These are phyloP conservation scores for Sialia sialis DNA, from an alignment of 2,113 vertebrate species.

Conservation along the genomic window DNA sequence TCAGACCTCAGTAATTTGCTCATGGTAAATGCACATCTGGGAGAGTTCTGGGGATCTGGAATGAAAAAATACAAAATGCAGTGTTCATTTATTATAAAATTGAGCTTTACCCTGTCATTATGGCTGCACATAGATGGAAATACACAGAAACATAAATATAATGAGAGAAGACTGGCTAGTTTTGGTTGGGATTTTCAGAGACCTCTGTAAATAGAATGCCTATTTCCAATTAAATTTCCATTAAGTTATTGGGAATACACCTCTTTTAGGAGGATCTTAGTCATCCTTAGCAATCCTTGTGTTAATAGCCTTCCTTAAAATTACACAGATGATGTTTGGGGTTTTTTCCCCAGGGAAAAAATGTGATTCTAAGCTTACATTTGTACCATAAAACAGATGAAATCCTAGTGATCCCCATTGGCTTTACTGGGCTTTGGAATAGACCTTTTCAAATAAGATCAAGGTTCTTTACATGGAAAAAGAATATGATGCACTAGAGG, in stretches of 20 bases:
- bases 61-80: not conserved
- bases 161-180: not conserved
- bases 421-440: not conserved
- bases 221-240: not conserved
- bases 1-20: conserved; percentile 1
- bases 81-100: not conserved
- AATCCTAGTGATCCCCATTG: not conserved
- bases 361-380: not conserved
- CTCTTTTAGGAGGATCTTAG: not conserved
- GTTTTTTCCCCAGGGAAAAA: not conserved
- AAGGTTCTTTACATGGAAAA: not conserved
- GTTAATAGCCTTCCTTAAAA: not conserved
- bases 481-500: not conserved
- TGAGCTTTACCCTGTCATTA: not conserved
- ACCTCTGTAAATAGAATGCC: not conserved
- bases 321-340: not conserved
- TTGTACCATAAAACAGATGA: not conserved
- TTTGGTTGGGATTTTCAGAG: not conserved
- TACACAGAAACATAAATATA: not conserved
- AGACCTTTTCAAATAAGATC: not conserved
- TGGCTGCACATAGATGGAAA: not conserved
- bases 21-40: not conserved
- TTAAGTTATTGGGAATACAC: not conserved
- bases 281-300: not conserved
- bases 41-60: not conserved